Evolutionary conservation across 2,113 vertebrate genomes (phyloP), one percentile per base, ranked within the genome.

Genomic region (Aphyosemion australe): DNA sequence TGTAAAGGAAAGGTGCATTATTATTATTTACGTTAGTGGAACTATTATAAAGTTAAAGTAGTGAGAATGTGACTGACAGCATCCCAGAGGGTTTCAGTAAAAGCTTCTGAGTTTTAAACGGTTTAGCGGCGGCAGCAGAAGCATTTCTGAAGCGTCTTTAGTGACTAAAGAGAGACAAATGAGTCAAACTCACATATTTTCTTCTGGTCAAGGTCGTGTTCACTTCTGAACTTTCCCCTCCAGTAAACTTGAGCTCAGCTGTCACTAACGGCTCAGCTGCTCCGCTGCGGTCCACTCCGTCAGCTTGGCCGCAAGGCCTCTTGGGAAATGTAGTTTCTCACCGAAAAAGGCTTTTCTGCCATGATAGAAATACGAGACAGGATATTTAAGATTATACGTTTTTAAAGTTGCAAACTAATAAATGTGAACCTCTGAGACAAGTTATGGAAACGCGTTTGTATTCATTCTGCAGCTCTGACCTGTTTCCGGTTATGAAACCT

Each of bases 191-290:
- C 68, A 90, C 88, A 62, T 64, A 26, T 58, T 69, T n/a, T 6
- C 50, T 37, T 70, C 50, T 16, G 3, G 14, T 54, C 48, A 57
- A 65, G 72, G 76, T 83, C 69, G 65, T 10, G 1, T 18, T 68
- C 60, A 5, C 39, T 5, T 62, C 48, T 56, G 20, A 74, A 76
- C 72, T 79, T 72, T 52, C 54, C 31, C 60, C 37, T 34, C 61
- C 72, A 13, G 66, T 46, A 56, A 87, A 88, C 77, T 83, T 69
- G 53, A 34, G 32, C 80, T 86, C 82, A 84, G 84, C 84, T 87
- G 89, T 88, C 82, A 84, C 31, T 57, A 9, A 16, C 75, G 45
- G 48, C 46, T 41, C 55, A 1, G 72, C 63, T 21, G 45, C n/a
- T 48, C n/a, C n/a, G 45, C 31, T 69, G 83, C 26, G 26, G 26